These are phyloP conservation scores for Drosophila greeni DNA, from an alignment of 2,888 invertebrate genomes.

Conservation along the genomic window DNA sequence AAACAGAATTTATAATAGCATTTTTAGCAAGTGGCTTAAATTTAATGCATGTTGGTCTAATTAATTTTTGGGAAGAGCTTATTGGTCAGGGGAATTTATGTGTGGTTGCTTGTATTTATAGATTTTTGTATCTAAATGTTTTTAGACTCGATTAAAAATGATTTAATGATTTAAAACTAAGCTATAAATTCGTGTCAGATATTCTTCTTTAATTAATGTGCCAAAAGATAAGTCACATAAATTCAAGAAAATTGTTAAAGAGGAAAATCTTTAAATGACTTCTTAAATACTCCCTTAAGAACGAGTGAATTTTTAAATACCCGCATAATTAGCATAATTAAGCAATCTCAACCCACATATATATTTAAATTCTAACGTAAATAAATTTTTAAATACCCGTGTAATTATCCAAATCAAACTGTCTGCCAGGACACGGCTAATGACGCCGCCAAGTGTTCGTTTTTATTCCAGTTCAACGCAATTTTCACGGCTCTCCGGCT, in stretches of 20 bases:
- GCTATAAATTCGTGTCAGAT: background rate
- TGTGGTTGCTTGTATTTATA: background rate
- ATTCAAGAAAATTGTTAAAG: background rate
- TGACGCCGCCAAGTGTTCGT: slow-evolving; percentile 38
- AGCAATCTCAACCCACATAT: background rate
- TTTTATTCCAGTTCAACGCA: slow-evolving; percentile 15
- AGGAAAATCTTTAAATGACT: background rate
- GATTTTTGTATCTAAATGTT: background rate
- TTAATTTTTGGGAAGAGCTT: background rate
- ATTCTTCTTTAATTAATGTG: background rate
- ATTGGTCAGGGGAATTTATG: background rate
- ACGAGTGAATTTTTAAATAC: background rate
- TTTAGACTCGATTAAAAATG: background rate
- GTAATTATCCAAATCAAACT: slow-evolving; percentile 50
- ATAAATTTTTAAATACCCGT: slow-evolving; percentile 19
- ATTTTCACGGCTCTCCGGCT: background rate
- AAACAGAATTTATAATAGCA: slow-evolving; percentile 1
- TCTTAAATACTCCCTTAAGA: background rate
- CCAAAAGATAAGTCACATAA: background rate
- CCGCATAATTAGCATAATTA: background rate
- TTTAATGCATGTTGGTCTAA: background rate
- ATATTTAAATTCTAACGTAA: background rate
- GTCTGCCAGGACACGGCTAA: slow-evolving; percentile 38
- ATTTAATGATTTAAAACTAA: background rate
- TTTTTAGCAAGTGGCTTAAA: background rate